These are phyloP conservation scores for Cybosia mesomella DNA, from an alignment of 2,888 invertebrate species.

Conservation along the genomic window DNA sequence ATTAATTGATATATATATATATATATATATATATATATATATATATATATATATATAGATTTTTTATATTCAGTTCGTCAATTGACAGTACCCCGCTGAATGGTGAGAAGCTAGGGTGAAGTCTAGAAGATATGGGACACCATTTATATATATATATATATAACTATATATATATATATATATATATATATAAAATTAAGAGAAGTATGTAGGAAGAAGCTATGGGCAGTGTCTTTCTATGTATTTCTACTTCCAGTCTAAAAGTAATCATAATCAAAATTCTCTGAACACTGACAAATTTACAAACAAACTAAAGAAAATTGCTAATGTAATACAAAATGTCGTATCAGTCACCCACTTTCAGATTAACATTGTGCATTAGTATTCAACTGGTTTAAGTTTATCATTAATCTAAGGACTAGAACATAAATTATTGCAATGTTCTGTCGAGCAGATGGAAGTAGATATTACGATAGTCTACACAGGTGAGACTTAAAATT, in stretches of 20 bases:
- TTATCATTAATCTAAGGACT: constrained; percentile 69
- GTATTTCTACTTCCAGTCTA: not conserved
- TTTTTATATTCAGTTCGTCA: too few species aligned
- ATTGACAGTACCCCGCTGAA: too few species aligned
- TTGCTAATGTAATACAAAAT: constrained; percentile 17
- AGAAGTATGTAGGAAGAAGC: too few species aligned
- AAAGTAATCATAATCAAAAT: not conserved
- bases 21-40: too few species aligned
- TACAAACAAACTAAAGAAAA: not conserved
- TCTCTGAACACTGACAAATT: not conserved
- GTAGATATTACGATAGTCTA: constrained; percentile 33
- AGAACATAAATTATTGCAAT: constrained; percentile 70
- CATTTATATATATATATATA: too few species aligned
- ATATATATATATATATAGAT: too few species aligned
- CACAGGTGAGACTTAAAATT: constrained; percentile 18
- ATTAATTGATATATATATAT: too few species aligned
- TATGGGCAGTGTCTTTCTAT: not conserved
- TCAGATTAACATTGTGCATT: constrained; percentile 61
- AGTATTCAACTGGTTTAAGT: constrained; percentile 69
- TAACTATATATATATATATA: too few species aligned
- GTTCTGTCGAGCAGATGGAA: constrained; percentile 54
- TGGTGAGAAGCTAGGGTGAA: too few species aligned
- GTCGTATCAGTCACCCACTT: constrained; percentile 53
- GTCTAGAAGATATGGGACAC: too few species aligned
- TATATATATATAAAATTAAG: too few species aligned